Evolutionary conservation across 2,888 invertebrate genomes (phyloP), one percentile per base, ranked within the genome.

Genomic region (Laspeyria flexula): DNA sequence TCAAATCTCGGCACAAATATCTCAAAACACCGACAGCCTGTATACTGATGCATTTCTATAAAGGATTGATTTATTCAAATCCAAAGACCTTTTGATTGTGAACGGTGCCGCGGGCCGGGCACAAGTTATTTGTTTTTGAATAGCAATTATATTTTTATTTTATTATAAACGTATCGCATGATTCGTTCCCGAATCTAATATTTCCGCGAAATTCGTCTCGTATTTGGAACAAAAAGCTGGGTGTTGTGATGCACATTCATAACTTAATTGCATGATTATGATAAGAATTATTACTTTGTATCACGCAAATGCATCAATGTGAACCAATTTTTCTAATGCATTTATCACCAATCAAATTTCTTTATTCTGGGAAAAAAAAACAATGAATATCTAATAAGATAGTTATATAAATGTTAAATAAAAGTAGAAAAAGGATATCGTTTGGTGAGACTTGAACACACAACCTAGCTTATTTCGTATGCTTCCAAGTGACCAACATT

Each of bases 71-170:
- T 92, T 91, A 92, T 92, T 92, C 88, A 92, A 90, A 91, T 90
- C 85, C 75, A 88, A 52, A 87, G 87, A 81, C 79, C 81, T 84
- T 85, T 85, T 85, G 88, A 88, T 86, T 81, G 86, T 88, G 82
- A 79, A 77, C 77, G 76, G 76, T 73, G 89, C 89, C 86, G 85
- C 83, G 75, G 90, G 86, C 83, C 63, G 66, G 55, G 59, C 64
- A 70, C 67, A 82, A 86, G 86, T 86, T 90, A 91, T 92, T 92
- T 92, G 91, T 90, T 91, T 91, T 90, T 88, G 86, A 87, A 88
- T 88, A 78, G 90, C 90, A 91, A 92, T 92, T 92, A 92, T 91
- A 92, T 89, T 91, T n/a, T 90, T 90, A 90, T 90, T 92, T 90
- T 88, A 91, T 78, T 77, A 73, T 72, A 65, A 86, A 81, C 79